Base-by-base conservation (phyloP, 2,888 invertebrate species). In the Cheilosia vulpina region DNA sequence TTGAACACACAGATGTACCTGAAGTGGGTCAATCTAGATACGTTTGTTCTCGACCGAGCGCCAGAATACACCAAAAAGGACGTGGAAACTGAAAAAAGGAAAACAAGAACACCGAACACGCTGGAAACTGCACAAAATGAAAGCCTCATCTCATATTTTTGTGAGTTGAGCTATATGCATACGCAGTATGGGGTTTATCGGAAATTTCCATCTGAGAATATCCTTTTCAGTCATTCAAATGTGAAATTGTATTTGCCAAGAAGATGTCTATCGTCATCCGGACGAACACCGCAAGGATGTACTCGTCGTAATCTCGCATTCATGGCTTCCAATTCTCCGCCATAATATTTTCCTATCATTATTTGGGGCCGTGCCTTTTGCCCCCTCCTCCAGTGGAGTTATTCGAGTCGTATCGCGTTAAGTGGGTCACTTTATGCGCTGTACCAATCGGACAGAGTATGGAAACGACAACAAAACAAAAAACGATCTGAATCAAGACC, bases 21-120 rank as follows among this genome's bases (percentile, higher is more conserved):
- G 81, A 85, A 76, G 68, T 85, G 68, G 85, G 85, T 81, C 85
- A 81, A 85, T 80, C 81, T 80, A 68, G 85, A 80, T 85, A 85
- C 85, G 71, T 81, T 85, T 85, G 81, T 85, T 85, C 76, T 72
- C 31, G 50, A 21, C 65, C 50, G 31, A 53, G 38, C 50, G 17
- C 62, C 62, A 72, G 52, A 34, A 58, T 43, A 58, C 47, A 63
- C 43, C 41, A 45, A 27, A 19, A 65, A 24, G 50, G 50, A 63
- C 31, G n/a, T 47, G 63, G 11, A 63, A 63, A 43, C 38, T 52
- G 38, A 13, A 15, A 43, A 43, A 66, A 58, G 31, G 50, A 63
- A 52, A 66, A 38, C 38, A 38, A 38, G 38, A 66, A 27, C 21
- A 21, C 21, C 2, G 21, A 21, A 21, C 21, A 21, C 71, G 45